These are phyloP conservation scores for Amblyopsis rosae DNA, from an alignment of 2,113 vertebrate species.

Conservation along the genomic window DNA sequence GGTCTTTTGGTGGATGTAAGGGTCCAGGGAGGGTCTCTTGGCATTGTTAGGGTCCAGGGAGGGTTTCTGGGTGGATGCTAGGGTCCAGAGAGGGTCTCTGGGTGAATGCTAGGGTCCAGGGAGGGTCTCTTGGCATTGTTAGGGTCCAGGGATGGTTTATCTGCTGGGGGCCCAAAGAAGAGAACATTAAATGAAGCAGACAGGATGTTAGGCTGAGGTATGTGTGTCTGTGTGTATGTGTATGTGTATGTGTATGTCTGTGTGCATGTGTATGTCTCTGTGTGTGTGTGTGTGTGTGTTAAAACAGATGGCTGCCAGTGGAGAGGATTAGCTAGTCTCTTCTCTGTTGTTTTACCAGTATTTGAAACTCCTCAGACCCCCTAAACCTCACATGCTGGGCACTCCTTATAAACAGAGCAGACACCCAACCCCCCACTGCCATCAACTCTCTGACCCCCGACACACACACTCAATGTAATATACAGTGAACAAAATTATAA, in stretches of 20 bases:
- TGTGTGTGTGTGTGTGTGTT: slow-evolving; percentile 4
- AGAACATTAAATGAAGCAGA: not conserved
- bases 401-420: not conserved
- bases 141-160: no score
- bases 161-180: no score
- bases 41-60: no score
- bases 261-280: not conserved
- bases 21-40: no score
- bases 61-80: no score
- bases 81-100: no score
- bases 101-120: no score
- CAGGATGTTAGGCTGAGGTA: not conserved
- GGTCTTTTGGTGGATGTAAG: no score
- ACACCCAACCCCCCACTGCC: not conserved
- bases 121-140: no score
- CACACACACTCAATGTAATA: no score
- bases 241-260: slow-evolving; percentile 30
- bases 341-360: slow-evolving; percentile 41
- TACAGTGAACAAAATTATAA: no score
- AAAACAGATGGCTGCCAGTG: slow-evolving; percentile 71
- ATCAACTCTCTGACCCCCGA: not conserved
- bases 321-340: slow-evolving; percentile 68
- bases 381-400: slow-evolving; percentile 1
- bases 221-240: slow-evolving; percentile 2
- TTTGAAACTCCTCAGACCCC: slow-evolving; percentile 46